Base-by-base conservation (phyloP, 2,888 invertebrate genomes). In the Listrodromus nycthemerus region DNA sequence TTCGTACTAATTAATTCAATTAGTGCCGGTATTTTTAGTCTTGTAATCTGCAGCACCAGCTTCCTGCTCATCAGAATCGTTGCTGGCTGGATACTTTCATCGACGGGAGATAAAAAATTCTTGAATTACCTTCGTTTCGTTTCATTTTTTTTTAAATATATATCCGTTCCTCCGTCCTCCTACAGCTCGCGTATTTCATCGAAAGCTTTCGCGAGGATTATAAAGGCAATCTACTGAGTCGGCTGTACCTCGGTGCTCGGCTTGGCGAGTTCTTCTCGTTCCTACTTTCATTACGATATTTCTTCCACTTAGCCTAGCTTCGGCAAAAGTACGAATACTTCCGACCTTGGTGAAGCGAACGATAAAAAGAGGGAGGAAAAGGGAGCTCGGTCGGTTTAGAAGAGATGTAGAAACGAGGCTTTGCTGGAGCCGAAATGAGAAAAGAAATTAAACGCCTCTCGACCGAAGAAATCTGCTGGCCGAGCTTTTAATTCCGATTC, bases 391-490 rank as follows among this genome's bases (percentile, higher is more conserved):
- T n/a, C 13, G 27, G 48, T 58, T 48, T 48, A 45, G 48, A 33
- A 78, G 61, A 33, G 63, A 45, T 63, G 61, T 48, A 45, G 58
- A 61, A 73, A 73, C 30, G 61, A 63, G 63, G 73, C 73, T 74
- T 63, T 21, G 48, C 63, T 16, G 30, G 63, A 61, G 33, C 61
- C 48, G 77, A 82, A 82, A 83, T 79, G 83, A 83, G 82, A 75
- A 79, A 80, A 80, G 80, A 80, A 76, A 83, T 83, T 83, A 83
- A 83, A 80, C 76, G 80, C 61, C 50, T 76, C 66, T 83, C 83
- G 75, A 75, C 75, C 80, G 66, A 76, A 76, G 71, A 80, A 76
- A 83, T 83, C 71, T 83, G 76, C 66, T 30, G 67, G 76, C 66
- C n/a, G 74, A 74, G 45, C 45, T 79, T 75, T 71, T 74, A 70